A percentile compares a stretch with the other conserved stretches of the same genome.
Conservation (phyloP, 2,888 invertebrate genomes). For the Brachyopa scutellaris region DNA sequence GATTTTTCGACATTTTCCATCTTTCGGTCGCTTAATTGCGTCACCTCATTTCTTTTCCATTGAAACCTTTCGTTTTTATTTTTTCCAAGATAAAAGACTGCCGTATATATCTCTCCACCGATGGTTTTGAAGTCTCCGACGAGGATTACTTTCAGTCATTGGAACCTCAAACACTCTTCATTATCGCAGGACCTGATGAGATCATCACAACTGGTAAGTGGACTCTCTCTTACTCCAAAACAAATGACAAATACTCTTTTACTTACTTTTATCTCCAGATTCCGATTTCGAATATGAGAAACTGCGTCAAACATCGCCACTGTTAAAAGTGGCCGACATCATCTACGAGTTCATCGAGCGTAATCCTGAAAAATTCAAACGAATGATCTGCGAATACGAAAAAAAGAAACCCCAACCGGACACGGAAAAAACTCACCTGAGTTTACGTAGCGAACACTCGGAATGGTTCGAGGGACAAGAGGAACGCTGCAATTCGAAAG, state of each 20-base stretch:
- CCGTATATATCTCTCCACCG: conserved; percentile 84
- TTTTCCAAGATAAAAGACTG: conserved; percentile 80
- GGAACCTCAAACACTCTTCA: conserved; percentile 89
- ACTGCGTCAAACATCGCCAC: conserved; percentile 82
- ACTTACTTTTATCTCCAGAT: too few relatives aligned
- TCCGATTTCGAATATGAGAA: conserved; percentile 79
- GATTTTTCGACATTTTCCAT: too few relatives aligned
- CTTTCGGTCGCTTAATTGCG: too few relatives aligned
- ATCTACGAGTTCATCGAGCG: conserved; percentile 88
- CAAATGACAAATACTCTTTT: too few relatives aligned
- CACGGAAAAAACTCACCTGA: conserved; percentile 84
- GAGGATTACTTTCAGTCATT: conserved; percentile 90
- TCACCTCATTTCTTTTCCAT: too few relatives aligned
- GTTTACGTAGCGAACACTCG: conserved; percentile 86
- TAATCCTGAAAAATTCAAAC: conserved; percentile 83
- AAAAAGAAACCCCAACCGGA: conserved; percentile 75
- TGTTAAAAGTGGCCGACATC: conserved; percentile 87
- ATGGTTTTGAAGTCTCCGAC: conserved; percentile 88
- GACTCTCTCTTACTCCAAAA: too few relatives aligned
- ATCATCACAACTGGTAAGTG: conserved; percentile 84
- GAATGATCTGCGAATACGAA: conserved; percentile 79
- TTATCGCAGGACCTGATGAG: conserved; percentile 83
- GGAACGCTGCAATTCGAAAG: conserved; percentile 86
- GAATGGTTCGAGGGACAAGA: conserved; percentile 90
- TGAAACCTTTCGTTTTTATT: conserved; percentile 33